These are phyloP conservation scores for Tetragnatha versicolor DNA, from an alignment of 1,140 invertebrate genomes.

Conservation along the genomic window DNA sequence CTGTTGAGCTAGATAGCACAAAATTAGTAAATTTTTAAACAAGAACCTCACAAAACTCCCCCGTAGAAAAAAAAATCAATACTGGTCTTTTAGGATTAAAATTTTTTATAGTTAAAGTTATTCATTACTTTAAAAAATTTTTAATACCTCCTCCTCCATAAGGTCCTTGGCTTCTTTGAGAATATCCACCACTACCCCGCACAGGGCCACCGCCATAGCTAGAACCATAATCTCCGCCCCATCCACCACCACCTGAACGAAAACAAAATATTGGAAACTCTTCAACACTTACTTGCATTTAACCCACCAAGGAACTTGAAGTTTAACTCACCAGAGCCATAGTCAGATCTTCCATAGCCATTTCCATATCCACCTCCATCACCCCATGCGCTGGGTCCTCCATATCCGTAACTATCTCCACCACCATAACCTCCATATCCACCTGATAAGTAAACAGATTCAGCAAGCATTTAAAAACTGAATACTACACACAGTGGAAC, in stretches of 20 bases:
- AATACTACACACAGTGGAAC: no score
- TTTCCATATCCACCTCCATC: conserved; percentile 50
- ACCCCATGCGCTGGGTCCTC: conserved; percentile 39
- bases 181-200: conserved; percentile 48
- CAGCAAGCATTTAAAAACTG: no score
- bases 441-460: not conserved
- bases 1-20: no score
- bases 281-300: not conserved
- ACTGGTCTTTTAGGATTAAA: not conserved
- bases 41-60: not conserved
- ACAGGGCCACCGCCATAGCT: conserved; percentile 56
- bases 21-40: no score
- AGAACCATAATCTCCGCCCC: conserved; percentile 53
- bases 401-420: conserved; percentile 46
- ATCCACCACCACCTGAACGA: conserved; percentile 29
- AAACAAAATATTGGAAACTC: not conserved
- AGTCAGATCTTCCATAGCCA: conserved; percentile 52
- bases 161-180: conserved; percentile 56
- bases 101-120: no score
- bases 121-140: not conserved
- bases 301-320: not conserved
- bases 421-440: conserved; percentile 41
- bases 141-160: conserved; percentile 28
- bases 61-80: not conserved
- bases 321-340: conserved; percentile 39